Conservation (phyloP, 2,888 invertebrate species). For the Patella pellucida region DNA sequence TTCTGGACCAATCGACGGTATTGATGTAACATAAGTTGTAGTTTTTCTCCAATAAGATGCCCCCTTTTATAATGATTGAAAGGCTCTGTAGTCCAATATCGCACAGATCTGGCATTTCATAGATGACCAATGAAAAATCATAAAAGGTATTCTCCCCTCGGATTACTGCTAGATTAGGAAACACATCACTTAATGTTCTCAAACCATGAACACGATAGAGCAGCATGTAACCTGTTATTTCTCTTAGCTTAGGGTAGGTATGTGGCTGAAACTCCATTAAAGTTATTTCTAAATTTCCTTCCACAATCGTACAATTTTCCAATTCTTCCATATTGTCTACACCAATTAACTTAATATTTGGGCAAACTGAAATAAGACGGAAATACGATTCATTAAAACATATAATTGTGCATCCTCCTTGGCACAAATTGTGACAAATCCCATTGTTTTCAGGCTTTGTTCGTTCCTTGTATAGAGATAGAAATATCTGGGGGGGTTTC, state of each 20-base stretch:
- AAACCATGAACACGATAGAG: constrained; percentile 87
- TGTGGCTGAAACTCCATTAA: constrained; percentile 83
- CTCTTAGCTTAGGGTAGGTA: constrained; percentile 85
- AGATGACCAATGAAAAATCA: constrained; percentile 89
- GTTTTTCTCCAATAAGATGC: constrained; percentile 92
- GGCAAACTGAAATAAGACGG: no score
- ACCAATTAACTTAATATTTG: no score
- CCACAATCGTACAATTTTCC: constrained; percentile 87
- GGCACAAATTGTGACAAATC: no score
- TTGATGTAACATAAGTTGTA: constrained; percentile 88
- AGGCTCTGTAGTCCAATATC: constrained; percentile 78
- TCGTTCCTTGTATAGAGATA: no score
- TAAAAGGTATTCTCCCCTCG: constrained; percentile 87
- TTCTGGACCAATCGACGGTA: constrained; percentile 90
- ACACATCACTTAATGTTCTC: constrained; percentile 84
- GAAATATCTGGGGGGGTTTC: no score
- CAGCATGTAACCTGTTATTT: constrained; percentile 91
- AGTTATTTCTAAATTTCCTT: constrained; percentile 89
- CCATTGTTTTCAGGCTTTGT: no score
- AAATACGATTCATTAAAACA: no score
- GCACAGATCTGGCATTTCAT: constrained; percentile 80
- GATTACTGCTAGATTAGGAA: constrained; percentile 94
- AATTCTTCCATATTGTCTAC: constrained; percentile 60
- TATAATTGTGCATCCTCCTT: no score
- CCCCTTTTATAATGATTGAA: constrained; percentile 82